Conservation (phyloP, 2,113 vertebrate genomes). For the Trogon surrucura region DNA sequence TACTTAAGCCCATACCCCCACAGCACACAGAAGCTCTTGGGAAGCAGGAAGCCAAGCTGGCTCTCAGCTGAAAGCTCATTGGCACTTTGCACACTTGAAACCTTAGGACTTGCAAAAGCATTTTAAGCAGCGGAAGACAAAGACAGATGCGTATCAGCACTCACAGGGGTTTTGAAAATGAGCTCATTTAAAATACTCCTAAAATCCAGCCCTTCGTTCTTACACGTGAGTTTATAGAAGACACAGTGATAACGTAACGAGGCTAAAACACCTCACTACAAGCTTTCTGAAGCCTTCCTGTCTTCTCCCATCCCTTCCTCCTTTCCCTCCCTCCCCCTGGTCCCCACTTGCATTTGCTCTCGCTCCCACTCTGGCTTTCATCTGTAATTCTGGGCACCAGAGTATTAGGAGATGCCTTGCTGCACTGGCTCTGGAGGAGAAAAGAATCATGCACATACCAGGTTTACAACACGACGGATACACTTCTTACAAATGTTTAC, state of each 20-base stretch:
- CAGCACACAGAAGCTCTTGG: background rate
- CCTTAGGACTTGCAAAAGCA: background rate
- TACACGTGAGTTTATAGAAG: background rate
- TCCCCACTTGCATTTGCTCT: background rate
- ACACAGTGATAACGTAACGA: background rate
- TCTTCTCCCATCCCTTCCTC: background rate
- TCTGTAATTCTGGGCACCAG: background rate
- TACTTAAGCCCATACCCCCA: background rate
- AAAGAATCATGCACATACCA: background rate
- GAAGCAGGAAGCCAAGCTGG: background rate
- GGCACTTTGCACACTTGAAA: background rate
- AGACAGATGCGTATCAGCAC: background rate
- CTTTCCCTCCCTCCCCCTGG: background rate
- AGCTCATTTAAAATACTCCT: background rate
- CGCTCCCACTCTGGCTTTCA: constrained; percentile 1
- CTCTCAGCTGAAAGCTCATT: background rate
- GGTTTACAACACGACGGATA: background rate
- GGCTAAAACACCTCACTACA: background rate
- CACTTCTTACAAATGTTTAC: background rate
- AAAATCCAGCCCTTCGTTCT: background rate
- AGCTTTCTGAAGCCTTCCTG: background rate
- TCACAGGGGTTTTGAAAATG: background rate
- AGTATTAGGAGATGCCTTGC: background rate
- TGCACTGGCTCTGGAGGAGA: background rate
- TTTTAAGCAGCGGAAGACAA: background rate